These are phyloP conservation scores for Antheraea yamamai DNA, from an alignment of 2,888 invertebrate genomes.

Conservation along the genomic window DNA sequence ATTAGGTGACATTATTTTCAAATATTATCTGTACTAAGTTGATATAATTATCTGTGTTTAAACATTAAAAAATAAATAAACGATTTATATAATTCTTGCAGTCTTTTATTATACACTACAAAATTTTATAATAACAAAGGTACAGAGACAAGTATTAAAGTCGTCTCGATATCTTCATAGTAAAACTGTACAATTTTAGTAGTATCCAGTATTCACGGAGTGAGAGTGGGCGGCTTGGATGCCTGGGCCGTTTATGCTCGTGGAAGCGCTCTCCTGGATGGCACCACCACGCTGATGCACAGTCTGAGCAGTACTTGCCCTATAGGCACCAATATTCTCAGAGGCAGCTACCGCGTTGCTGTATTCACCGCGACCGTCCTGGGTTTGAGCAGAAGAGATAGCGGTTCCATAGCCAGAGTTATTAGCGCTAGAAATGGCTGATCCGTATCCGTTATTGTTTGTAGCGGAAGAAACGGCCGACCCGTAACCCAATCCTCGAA, in stretches of 20 bases:
- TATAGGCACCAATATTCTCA: constrained; percentile 51
- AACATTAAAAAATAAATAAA: constrained; percentile 15
- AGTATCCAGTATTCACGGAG: constrained; percentile 61
- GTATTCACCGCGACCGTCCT: constrained; percentile 41
- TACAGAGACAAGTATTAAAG: constrained; percentile 60
- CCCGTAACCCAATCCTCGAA: constrained; percentile 42
- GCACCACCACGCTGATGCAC: constrained; percentile 51
- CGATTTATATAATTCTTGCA: constrained; percentile 27
- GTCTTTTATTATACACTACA: constrained; percentile 47
- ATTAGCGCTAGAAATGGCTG: constrained; percentile 27
- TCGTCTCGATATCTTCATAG: constrained; percentile 60
- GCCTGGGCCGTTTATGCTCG: constrained; percentile 59
- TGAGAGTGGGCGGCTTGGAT: constrained; percentile 62
- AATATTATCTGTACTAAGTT: constrained; percentile 13
- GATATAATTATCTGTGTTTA: constrained; percentile 4
- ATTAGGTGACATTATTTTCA: too few species aligned
- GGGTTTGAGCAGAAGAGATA: constrained; percentile 51
- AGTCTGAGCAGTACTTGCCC: constrained; percentile 58
- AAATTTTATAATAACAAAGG: constrained; percentile 42
- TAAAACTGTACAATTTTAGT: constrained; percentile 36
- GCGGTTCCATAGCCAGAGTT: constrained; percentile 46
- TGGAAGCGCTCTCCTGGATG: constrained; percentile 59
- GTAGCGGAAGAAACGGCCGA: constrained; percentile 46
- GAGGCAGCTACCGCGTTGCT: constrained; percentile 57
- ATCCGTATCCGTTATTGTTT: constrained; percentile 31